Evolutionary conservation across 2,113 vertebrate genomes (phyloP), one percentile per base, ranked within the genome.

Genomic region (Lipotes vexillifer): DNA sequence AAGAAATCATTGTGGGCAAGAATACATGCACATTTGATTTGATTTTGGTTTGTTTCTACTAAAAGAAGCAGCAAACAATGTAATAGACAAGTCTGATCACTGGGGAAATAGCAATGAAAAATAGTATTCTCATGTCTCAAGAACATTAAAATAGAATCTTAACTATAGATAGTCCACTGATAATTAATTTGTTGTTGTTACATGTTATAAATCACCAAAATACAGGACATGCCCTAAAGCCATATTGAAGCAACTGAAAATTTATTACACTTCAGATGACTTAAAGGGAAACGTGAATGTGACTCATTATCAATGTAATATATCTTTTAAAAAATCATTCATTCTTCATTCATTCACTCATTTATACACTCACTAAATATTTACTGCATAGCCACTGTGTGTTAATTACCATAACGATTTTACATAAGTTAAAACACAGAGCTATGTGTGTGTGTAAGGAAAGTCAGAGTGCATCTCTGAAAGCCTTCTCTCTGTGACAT

Each of bases 101-200:
- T 57, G 14, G 20, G 25, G 69, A 78, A 96, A 74, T 9, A 87
- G 74, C 11, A 12, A 31, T 77, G 59, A 89, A 96, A 91, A 94
- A 63, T 71, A 36, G 52, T 80, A 93, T 65, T 65, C 15, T 94
- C 18, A 59, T 12, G 14, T 77, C 21, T 85, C 25, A 89, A 77
- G 57, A 87, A 68, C 57, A 84, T 84, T 74, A 87, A 92, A 27
- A 84, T 44, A 80, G 65, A 96, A 61, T 14, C 90, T 95, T 88
- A 94, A 92, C 87, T 97, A 84, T 77, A 72, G 57, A 69, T 83
- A 94, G 80, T 90, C 20, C 18, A 84, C 14, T 90, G 41, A 4
- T 87, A 97, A 96, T 98, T 97, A 90, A 92, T 96, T 92, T 91
- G 49, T 94, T 81, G 13, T 59, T 93, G 44, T 81, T 94, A 11